Percentiles rank a stretch among this genome's conserved stretches.
phyloP scores from a whole-genome alignment of 2,888 invertebrate species.

The Cataglyphis cursor region DNA sequence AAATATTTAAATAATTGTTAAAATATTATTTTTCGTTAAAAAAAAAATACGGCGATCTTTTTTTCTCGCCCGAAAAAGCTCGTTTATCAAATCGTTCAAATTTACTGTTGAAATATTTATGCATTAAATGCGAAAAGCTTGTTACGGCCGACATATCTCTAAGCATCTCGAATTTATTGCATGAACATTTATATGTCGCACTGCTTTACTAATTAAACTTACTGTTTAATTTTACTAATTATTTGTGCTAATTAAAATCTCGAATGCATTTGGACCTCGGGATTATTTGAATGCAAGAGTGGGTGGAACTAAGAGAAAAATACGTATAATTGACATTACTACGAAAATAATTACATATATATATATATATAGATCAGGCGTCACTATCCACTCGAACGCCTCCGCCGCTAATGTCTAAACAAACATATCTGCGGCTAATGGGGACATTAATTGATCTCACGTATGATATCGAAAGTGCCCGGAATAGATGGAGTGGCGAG shows the following conservation, averaged over 20 bases:
- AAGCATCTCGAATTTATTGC: not conserved
- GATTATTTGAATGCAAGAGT: constrained; percentile 4
- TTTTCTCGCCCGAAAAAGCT: not conserved
- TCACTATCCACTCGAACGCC: constrained; percentile 73
- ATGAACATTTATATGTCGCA: not conserved
- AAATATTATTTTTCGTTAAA: not conserved
- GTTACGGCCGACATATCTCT: not conserved
- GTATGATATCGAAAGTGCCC: constrained; percentile 26
- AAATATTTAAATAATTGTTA: not conserved
- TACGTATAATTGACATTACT: not conserved
- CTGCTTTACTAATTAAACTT: not conserved
- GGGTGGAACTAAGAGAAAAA: constrained; percentile 11
- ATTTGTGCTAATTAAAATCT: not conserved
- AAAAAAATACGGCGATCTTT: not conserved
- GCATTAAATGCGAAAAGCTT: not conserved
- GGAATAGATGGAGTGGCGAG: constrained; percentile 13
- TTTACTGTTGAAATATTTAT: not conserved
- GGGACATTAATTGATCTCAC: constrained; percentile 64
- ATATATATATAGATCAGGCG: constrained; percentile 60
- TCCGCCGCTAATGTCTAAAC: constrained; percentile 77
- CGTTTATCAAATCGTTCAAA: not conserved
- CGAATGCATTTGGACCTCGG: not conserved
- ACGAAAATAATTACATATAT: constrained; percentile 58
- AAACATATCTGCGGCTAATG: constrained; percentile 75
- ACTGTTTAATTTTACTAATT: not conserved